These are phyloP conservation scores for Discoglossus pictus DNA, from an alignment of 2,797 vertebrate species.

Conservation along the genomic window DNA sequence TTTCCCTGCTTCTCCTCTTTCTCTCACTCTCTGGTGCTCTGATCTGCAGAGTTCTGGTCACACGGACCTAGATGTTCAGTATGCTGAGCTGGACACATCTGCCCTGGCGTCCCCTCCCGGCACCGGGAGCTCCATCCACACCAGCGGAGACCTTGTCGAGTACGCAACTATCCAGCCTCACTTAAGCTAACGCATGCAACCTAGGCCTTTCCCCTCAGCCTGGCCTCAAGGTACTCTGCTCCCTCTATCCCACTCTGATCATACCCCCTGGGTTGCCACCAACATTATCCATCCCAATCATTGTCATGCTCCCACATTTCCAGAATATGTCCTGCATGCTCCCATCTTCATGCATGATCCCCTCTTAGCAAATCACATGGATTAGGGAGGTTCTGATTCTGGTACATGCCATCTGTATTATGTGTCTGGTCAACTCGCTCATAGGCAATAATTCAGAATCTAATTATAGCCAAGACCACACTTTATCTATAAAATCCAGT, in stretches of 20 bases:
- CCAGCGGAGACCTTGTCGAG: constrained; percentile 88
- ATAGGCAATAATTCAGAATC: too few species aligned
- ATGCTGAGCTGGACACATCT: constrained; percentile 92
- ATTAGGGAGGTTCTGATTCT: too few species aligned
- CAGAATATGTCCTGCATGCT: constrained; percentile 25
- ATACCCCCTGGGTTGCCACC: constrained; percentile 10
- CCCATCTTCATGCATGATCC: constrained; percentile 34
- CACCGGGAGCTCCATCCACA: constrained; percentile 77
- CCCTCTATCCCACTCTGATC: constrained; percentile 47
- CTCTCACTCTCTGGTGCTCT: constrained; percentile 74
- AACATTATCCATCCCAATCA: constrained; percentile 1
- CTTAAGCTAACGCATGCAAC: constrained; percentile 84
- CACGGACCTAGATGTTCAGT: constrained; percentile 89
- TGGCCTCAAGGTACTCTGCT: constrained; percentile 85
- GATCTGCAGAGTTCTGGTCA: constrained; percentile 68
- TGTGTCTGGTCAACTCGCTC: neutral
- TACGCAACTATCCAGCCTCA: constrained; percentile 93
- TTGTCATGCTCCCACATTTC: neutral
- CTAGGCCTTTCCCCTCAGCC: constrained; percentile 82
- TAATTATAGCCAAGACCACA: too few species aligned
- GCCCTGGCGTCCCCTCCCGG: constrained; percentile 84
- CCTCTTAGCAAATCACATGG: constrained; percentile 1
- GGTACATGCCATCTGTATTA: neutral
- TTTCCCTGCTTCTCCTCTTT: constrained; percentile 57
- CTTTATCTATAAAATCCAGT: too few species aligned